Conservation (phyloP, 2,888 invertebrate species). For the Thymelicus acteon region DNA sequence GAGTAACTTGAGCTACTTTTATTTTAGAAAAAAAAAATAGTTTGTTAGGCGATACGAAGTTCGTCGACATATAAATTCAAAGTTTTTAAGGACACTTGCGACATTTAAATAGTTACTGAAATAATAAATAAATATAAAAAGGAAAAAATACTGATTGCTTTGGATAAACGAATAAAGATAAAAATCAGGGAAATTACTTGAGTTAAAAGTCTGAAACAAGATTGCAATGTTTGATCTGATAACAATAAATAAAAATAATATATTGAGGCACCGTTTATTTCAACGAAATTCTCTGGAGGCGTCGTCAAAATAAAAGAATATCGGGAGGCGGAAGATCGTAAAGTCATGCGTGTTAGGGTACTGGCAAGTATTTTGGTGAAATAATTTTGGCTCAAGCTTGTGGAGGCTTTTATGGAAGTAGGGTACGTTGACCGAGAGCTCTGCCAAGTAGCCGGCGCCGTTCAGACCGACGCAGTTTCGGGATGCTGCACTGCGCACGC, state of each 20-base stretch:
- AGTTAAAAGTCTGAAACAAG: not conserved
- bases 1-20: no score
- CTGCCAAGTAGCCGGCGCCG: conserved; percentile 82
- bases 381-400: conserved; percentile 78
- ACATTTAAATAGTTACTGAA: not conserved
- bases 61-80: no score
- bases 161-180: conserved; percentile 6
- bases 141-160: not conserved
- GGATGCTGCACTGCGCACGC: conserved; percentile 78
- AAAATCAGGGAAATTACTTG: conserved; percentile 18
- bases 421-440: conserved; percentile 79
- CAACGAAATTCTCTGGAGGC: conserved; percentile 65
- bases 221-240: conserved; percentile 62
- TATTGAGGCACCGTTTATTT: conserved; percentile 63
- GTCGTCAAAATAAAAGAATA: conserved; percentile 63
- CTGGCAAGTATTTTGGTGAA: conserved; percentile 80
- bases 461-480: conserved; percentile 75
- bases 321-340: conserved; percentile 68
- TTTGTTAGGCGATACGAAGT: no score
- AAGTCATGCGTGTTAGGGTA: conserved; percentile 77
- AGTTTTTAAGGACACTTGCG: no score
- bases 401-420: conserved; percentile 77
- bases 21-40: no score
- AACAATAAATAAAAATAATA: conserved; percentile 47
- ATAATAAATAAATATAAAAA: not conserved